Percentiles rank a stretch among this genome's conserved stretches.
Evolutionary conservation across 2,797 vertebrate species (phyloP).

Genomic region (Chelidonichthys spinosus): DNA sequence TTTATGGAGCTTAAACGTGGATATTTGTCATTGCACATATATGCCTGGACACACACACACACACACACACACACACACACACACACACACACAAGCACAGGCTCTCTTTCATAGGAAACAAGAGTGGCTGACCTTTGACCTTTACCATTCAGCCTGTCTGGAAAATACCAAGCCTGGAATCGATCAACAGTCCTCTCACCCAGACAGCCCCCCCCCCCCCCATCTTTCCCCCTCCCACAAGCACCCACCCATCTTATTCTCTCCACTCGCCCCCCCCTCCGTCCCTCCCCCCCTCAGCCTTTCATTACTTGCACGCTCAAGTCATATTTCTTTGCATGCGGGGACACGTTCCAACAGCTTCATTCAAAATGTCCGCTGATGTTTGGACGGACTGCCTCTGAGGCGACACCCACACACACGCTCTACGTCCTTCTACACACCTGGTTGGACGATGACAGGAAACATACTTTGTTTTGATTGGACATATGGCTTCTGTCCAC

Average conservation of each 20-base stretch:
- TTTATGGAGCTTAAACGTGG: not conserved
- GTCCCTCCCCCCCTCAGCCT: not conserved
- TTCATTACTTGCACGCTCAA: not conserved
- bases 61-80: conserved; percentile 8
- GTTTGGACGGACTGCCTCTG: not conserved
- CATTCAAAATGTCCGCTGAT: not conserved
- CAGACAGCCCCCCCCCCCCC: conserved; percentile 68
- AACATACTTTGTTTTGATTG: too few relatives aligned
- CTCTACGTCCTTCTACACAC: too few relatives aligned
- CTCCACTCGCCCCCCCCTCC: conserved; percentile 46
- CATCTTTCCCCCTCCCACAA: not conserved
- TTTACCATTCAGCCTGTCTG: conserved; percentile 83
- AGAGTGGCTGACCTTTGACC: conserved; percentile 80
- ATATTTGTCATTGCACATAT: conserved; percentile 8
- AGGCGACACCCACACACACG: not conserved
- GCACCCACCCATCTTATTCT: conserved; percentile 25
- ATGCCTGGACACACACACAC: not conserved
- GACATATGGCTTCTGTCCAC: too few relatives aligned
- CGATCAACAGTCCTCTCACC: conserved; percentile 75
- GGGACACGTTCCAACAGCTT: not conserved
- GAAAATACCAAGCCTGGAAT: conserved; percentile 83
- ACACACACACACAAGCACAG: conserved; percentile 41
- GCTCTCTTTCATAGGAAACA: conserved; percentile 81
- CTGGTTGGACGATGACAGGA: too few relatives aligned
- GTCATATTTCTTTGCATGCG: not conserved